Base-by-base conservation (phyloP, 2,888 invertebrate species). In the Drosophila parthenogenetica region DNA sequence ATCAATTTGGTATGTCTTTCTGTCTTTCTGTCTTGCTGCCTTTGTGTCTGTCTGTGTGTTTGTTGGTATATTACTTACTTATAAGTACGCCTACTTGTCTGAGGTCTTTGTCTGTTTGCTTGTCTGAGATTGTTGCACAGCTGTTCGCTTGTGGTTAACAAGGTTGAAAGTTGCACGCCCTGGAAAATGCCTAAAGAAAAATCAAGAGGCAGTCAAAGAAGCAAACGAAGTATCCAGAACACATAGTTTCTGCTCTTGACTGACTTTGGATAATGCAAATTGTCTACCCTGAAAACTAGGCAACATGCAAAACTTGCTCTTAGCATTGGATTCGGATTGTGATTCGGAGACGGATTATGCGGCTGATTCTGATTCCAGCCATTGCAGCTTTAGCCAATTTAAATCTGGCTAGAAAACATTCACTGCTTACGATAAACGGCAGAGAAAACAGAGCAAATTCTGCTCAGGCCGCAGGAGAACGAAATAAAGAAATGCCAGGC, bases 341-440 rank as follows among this genome's bases (percentile, higher is more conserved):
- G 29, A 29, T 29, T 8, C 7, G 22, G 5, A 22, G 22, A 5
- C 5, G 22, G 32, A 49, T 49, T 49, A 7, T 13, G 29, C 14
- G 16, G 16, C 13, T 17, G 48, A 3, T 32, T 16, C 1, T 54
- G 29, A 29, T 42, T 29, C n/a, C 10, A n/a, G 39, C 5, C 43
- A 19, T 10, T 54, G 61, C 57, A 57, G 57, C 35, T 54, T 69
- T 37, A 29, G 53, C 62, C 73, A 62, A 68, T 70, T 73, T 61
- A 78, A 82, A 85, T 79, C 59, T 59, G 69, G 39, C 80, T 69
- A 70, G 69, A 74, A 82, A 79, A 69, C 72, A 81, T 77, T 79
- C 66, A 55, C 72, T 61, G 67, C 68, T 78, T 62, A 62, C 81
- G 85, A 87, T 84, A 86, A 87, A 87, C 73, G 83, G 68, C 78